Conservation (phyloP, 2,888 invertebrate genomes). For the Imbricaverruca yamaguchii region DNA sequence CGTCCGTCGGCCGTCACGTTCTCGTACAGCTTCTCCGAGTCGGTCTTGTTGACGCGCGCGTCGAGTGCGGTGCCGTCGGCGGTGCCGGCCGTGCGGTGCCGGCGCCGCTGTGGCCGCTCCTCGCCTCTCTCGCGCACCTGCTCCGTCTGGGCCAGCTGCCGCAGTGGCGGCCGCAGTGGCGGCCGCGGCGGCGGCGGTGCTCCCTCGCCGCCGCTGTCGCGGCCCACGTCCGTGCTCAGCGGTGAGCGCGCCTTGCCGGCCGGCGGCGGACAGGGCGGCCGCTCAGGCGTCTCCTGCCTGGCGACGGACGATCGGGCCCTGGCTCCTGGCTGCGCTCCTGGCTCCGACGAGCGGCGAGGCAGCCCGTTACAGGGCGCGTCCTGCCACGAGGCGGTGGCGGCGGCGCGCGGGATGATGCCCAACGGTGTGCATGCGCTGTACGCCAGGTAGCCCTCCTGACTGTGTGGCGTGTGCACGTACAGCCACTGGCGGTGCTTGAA, state of each 20-base stretch:
- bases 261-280: slow-evolving; percentile 50
- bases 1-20: slow-evolving; percentile 37
- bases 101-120: slow-evolving; percentile 37
- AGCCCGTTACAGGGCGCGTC: not conserved
- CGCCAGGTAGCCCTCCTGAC: slow-evolving; percentile 71
- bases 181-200: slow-evolving; percentile 36
- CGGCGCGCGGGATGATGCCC: slow-evolving; percentile 55
- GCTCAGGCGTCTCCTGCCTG: slow-evolving; percentile 73
- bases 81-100: slow-evolving; percentile 74
- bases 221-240: no score
- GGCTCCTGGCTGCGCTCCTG: slow-evolving; percentile 38
- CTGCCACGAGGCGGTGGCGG: not conserved
- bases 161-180: slow-evolving; percentile 33
- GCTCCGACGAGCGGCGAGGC: not conserved
- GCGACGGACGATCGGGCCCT: slow-evolving; percentile 59
- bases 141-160: slow-evolving; percentile 62
- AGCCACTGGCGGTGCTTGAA: slow-evolving; percentile 79
- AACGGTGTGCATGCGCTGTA: slow-evolving; percentile 69
- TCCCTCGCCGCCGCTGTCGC: no score
- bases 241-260: not conserved
- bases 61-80: slow-evolving; percentile 53
- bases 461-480: slow-evolving; percentile 76
- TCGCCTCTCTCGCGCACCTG: slow-evolving; percentile 66
- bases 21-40: slow-evolving; percentile 59
- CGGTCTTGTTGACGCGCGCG: slow-evolving; percentile 56